Base-by-base conservation (phyloP, 2,888 invertebrate species). In the Chaitophorus viminalis region DNA sequence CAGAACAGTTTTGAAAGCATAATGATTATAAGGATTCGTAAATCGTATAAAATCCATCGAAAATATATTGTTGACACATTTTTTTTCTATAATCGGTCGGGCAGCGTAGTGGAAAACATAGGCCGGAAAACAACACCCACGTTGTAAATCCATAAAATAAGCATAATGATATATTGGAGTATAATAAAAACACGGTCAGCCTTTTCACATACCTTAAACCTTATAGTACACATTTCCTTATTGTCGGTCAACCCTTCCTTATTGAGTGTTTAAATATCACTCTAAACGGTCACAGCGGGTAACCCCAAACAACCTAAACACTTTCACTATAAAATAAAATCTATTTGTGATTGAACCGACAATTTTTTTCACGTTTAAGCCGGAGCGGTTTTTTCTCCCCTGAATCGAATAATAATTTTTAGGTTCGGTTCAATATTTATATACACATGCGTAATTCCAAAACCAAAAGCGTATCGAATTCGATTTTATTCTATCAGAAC, bases 171-270 rank as follows among this genome's bases (percentile, higher is more conserved):
- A 25, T n/a, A 72, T 76, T 6, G 74, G 29, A 29, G 65, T 31
- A 65, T 39, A 79, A 74, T 65, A 81, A 65, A 75, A 87, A 39
- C 31, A 46, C 74, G 17, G 72, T 54, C 79, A 14, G 39, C 8
- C 29, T 60, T 79, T 81, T 60, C 60, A 39, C 31, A 52, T 46
- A 65, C 85, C 77, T 6, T 31, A 77, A 31, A 77, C 68, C 6
- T 54, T 14, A n/a, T n/a, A 52, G 14, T 70, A 68, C 6, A 11
- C 21, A 18, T 72, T 87, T 87, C 87, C 87, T 78, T 74, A 87
- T 79, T 79, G 87, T 39, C 31, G 29, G 29, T n/a, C 60, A 87
- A 79, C 79, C 87, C 87, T 87, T 87, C 87, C 87, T 87, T 87
- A 87, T 87, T 87, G 74, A 60, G 87, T 79, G 78, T 79, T 87